phyloP scores from a whole-genome alignment of 2,888 invertebrate species.

The Apamea epomidion region DNA sequence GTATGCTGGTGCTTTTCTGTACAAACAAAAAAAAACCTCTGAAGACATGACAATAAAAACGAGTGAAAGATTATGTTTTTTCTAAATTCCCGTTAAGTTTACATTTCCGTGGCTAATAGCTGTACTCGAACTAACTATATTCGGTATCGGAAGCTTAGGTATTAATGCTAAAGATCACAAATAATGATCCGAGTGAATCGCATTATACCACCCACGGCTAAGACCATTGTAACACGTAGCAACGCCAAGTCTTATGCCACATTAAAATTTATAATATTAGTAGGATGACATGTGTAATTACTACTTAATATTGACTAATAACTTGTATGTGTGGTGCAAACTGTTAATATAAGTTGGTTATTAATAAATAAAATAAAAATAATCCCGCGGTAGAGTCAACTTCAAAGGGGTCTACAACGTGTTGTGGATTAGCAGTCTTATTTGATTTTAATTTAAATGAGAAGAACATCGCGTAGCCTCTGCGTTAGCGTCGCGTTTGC shows the following conservation, averaged over 20 bases:
- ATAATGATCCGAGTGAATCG: background rate
- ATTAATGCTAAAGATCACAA: background rate
- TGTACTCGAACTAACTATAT: background rate
- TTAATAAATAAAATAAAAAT: background rate
- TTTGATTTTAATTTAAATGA: constrained; percentile 5
- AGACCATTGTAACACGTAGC: background rate
- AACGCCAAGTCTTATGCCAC: background rate
- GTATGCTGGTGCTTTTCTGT: constrained; percentile 78
- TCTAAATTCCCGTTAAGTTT: no score
- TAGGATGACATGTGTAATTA: no score
- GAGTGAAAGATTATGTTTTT: background rate
- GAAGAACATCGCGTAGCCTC: background rate
- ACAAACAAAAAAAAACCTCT: constrained; percentile 4
- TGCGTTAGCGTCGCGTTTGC: no score
- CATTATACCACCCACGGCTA: background rate
- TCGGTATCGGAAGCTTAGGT: background rate
- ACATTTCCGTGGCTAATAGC: no score
- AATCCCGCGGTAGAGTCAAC: background rate
- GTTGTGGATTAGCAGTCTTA: background rate
- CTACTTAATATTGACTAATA: no score
- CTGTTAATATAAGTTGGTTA: no score
- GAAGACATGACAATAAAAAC: background rate
- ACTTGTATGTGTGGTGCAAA: no score
- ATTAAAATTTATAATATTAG: no score
- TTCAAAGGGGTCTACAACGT: background rate